Percentiles rank a stretch among this genome's conserved stretches.
Evolutionary conservation across 2,113 vertebrate species (phyloP).

Genomic region (Cryptotis parvus): DNA sequence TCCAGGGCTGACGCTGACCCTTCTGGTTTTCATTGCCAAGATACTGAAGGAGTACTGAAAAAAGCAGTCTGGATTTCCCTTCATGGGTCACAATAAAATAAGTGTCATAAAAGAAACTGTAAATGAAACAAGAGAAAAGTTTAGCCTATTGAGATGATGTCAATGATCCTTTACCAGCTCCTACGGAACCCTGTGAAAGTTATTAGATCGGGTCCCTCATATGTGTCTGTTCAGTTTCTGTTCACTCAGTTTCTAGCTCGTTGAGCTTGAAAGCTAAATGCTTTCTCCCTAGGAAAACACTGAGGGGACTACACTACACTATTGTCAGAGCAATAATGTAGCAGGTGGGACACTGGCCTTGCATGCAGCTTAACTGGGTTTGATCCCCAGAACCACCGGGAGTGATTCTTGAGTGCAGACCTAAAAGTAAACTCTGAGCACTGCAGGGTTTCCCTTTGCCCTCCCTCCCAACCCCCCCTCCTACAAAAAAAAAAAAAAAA

Average conservation of each 20-base stretch:
- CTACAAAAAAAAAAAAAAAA: no score
- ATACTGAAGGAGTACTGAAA: neutral
- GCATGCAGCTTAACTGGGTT: no score
- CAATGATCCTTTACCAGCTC: conserved; percentile 24
- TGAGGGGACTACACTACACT: no score
- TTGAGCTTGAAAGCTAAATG: neutral
- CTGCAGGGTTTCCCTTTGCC: no score
- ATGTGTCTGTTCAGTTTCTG: conserved; percentile 12
- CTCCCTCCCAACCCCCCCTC: no score
- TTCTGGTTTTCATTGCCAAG: neutral
- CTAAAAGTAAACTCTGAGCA: no score
- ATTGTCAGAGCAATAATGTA: no score
- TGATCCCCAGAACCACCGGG: no score
- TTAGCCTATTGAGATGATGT: neutral
- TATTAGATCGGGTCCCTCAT: conserved; percentile 6
- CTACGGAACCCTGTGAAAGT: neutral
- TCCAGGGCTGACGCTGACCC: neutral
- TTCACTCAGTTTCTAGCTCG: neutral
- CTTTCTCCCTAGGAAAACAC: neutral
- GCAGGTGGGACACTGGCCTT: no score
- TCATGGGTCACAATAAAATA: conserved; percentile 21
- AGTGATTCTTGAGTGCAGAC: no score
- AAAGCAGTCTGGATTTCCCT: conserved; percentile 49
- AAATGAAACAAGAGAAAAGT: conserved; percentile 50
- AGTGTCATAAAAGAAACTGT: conserved; percentile 53